These are phyloP conservation scores for Tinea pellionella DNA, from an alignment of 2,888 invertebrate genomes.

Conservation along the genomic window DNA sequence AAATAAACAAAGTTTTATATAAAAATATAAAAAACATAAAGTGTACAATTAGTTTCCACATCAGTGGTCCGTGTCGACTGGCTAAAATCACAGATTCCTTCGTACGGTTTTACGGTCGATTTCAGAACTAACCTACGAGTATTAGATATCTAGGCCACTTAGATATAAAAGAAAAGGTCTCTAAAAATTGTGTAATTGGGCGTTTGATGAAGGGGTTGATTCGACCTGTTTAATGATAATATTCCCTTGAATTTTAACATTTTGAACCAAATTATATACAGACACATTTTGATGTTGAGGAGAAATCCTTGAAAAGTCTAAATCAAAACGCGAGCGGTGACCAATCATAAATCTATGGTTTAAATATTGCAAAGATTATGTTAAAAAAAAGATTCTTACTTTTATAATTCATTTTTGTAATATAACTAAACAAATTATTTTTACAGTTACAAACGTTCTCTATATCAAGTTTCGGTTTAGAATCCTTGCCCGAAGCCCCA, in stretches of 20 bases:
- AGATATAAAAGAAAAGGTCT: not conserved
- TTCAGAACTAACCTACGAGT: not conserved
- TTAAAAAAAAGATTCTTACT: no score
- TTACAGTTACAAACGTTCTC: not conserved
- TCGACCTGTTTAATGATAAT: no score
- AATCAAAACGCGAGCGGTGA: no score
- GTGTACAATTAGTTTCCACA: conserved; percentile 20
- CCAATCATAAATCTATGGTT: no score
- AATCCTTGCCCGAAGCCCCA: not conserved
- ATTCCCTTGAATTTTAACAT: not conserved
- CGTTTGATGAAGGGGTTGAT: not conserved
- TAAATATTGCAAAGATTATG: no score
- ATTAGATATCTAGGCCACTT: not conserved
- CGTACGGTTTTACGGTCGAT: conserved; percentile 19
- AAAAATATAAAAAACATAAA: not conserved
- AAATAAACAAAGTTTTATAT: no score
- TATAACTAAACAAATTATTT: not conserved
- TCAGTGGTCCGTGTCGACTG: conserved; percentile 23
- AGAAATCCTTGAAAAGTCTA: no score
- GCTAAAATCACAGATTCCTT: conserved; percentile 30
- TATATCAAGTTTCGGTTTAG: not conserved
- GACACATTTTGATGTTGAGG: no score
- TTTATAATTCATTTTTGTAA: not conserved
- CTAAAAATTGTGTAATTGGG: not conserved
- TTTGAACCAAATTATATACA: no score